A percentile compares a stretch with the other conserved stretches of the same genome.
phyloP scores from a whole-genome alignment of 2,888 invertebrate species.

The Flexamia atlantica region DNA sequence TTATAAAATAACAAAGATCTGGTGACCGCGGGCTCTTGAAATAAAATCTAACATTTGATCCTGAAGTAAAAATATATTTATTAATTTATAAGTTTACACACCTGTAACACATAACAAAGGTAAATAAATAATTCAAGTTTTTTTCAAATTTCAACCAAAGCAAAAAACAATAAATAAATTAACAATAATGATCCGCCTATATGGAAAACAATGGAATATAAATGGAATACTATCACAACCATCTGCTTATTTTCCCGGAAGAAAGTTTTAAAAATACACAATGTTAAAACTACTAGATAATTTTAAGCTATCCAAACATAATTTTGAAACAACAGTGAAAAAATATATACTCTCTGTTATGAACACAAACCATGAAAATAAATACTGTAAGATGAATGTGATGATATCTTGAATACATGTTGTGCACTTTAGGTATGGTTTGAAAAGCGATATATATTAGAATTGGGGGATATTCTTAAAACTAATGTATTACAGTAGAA shows the following conservation, averaged over 20 bases:
- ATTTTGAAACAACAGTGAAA: neutral
- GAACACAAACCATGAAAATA: neutral
- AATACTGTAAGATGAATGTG: neutral
- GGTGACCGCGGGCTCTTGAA: too few relatives aligned
- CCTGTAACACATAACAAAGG: neutral
- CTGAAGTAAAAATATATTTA: neutral
- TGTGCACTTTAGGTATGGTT: neutral
- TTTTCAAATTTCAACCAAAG: neutral
- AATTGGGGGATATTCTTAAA: neutral
- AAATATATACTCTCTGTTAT: neutral
- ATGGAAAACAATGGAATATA: neutral
- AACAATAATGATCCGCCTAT: neutral
- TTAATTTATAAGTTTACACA: neutral
- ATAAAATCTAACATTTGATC: neutral
- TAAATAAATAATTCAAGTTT: neutral
- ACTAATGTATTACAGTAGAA: too few relatives aligned
- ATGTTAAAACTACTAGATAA: too few relatives aligned
- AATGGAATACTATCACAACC: slow-evolving; percentile 10
- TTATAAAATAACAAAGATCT: too few relatives aligned
- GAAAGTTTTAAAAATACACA: neutral
- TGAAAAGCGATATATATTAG: neutral
- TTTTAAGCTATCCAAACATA: too few relatives aligned
- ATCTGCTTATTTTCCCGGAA: too few relatives aligned
- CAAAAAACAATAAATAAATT: neutral
- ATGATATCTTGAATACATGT: neutral